Conservation (phyloP, 2,797 vertebrate species). For the Threskiornis aethiopicus region DNA sequence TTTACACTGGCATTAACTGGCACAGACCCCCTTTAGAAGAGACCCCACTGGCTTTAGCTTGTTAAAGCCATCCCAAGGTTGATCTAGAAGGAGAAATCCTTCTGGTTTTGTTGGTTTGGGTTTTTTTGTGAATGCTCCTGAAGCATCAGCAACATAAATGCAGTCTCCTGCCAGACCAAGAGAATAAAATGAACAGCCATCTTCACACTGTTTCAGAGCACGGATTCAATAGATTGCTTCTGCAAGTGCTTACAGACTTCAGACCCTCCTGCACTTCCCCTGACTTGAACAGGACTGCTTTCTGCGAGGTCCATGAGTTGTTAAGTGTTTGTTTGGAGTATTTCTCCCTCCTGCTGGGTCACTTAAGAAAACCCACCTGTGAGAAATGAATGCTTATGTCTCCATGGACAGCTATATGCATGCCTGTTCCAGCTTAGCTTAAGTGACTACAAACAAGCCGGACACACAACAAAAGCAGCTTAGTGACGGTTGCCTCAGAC, state of each 20-base stretch:
- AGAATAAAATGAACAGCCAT: neutral
- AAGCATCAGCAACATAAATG: neutral
- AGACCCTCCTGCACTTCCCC: neutral
- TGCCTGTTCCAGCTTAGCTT: neutral
- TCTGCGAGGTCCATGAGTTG: neutral
- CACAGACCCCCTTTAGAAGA: neutral
- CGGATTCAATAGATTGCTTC: neutral
- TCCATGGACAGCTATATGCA: neutral
- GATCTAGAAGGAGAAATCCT: neutral
- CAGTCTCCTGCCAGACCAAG: neutral
- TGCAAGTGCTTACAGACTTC: neutral
- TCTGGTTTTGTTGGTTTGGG: neutral
- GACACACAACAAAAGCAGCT: slow-evolving; percentile 35
- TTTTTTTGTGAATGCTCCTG: neutral
- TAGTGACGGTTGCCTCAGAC: slow-evolving; percentile 7
- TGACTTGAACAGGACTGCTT: neutral
- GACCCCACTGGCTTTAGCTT: neutral
- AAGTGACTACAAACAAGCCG: neutral
- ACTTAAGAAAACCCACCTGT: neutral
- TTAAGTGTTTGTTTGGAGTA: neutral
- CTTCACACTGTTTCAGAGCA: neutral
- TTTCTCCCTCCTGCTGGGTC: neutral
- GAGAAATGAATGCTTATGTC: neutral
- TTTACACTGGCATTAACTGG: neutral
- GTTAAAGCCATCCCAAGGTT: neutral